phyloP scores from a whole-genome alignment of 2,113 vertebrate species.

The Callaeas wilsoni region DNA sequence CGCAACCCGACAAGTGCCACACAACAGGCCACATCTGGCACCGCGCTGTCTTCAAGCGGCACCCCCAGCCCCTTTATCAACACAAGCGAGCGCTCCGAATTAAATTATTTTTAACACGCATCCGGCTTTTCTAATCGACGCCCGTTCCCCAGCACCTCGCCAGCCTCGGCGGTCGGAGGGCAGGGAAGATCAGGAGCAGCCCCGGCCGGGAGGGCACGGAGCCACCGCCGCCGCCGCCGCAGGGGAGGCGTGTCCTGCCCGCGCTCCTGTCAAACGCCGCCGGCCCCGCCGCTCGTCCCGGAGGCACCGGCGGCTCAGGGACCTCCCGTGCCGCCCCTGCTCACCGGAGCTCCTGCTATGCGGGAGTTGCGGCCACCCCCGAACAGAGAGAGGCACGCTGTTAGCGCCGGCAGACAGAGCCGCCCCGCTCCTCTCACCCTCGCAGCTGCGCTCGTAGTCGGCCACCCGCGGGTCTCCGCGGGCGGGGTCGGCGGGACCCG shows the following conservation, averaged over 20 bases:
- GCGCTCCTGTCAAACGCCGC: conserved; percentile 30
- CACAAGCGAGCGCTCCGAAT: neutral
- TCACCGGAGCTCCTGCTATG: neutral
- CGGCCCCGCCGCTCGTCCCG: neutral
- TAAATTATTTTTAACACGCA: accelerated
- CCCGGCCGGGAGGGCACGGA: neutral
- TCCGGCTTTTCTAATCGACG: neutral
- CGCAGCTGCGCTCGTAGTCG: neutral
- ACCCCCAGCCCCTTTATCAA: neutral
- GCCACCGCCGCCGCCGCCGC: neutral
- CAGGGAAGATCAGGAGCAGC: neutral
- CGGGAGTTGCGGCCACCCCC: neutral
- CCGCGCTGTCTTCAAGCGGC: neutral
- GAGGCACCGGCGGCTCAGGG: neutral
- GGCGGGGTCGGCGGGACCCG: neutral
- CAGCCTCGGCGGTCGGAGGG: neutral
- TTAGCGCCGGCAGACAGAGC: neutral
- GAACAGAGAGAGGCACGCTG: neutral
- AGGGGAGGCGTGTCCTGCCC: conserved; percentile 11
- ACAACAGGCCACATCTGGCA: neutral
- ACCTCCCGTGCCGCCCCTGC: neutral
- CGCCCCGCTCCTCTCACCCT: neutral
- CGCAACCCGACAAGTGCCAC: neutral
- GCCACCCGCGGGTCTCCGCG: neutral
- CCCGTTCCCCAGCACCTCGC: neutral